These are phyloP conservation scores for Troides helena DNA, from an alignment of 2,888 invertebrate species.

Conservation along the genomic window DNA sequence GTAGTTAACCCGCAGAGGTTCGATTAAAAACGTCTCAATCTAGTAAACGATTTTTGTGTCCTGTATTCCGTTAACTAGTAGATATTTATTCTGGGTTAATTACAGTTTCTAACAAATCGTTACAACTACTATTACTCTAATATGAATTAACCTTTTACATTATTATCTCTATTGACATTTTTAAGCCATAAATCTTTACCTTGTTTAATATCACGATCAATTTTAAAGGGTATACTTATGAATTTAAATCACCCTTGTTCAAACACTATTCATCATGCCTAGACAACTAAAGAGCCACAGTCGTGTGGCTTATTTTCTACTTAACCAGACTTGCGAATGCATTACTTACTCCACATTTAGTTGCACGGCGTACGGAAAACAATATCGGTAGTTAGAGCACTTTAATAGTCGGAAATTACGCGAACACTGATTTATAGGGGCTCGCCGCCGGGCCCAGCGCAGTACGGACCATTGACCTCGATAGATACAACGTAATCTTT, in stretches of 20 bases:
- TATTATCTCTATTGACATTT: background rate
- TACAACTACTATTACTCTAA: too few relatives aligned
- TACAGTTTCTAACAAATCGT: too few relatives aligned
- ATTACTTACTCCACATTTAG: constrained; percentile 14
- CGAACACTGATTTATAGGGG: constrained; percentile 22
- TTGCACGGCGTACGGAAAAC: constrained; percentile 45
- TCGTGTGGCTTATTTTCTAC: background rate
- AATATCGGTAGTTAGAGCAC: constrained; percentile 63
- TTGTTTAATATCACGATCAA: background rate
- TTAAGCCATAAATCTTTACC: background rate
- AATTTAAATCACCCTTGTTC: background rate
- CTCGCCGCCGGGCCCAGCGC: constrained; percentile 12
- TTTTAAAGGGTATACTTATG: background rate
- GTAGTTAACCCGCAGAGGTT: background rate
- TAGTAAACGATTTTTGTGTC: too few relatives aligned
- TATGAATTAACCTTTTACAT: background rate
- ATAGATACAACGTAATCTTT: constrained; percentile 25
- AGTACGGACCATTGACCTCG: constrained; percentile 25
- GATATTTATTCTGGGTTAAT: too few relatives aligned
- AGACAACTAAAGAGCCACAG: background rate
- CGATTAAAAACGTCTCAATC: background rate
- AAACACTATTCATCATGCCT: background rate
- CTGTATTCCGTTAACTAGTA: too few relatives aligned
- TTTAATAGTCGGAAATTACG: constrained; percentile 62
- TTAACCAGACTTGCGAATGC: background rate